Evolutionary conservation across 2,113 vertebrate species (phyloP), one percentile per base, ranked within the genome.

Genomic region (Ardeotis arabs): DNA sequence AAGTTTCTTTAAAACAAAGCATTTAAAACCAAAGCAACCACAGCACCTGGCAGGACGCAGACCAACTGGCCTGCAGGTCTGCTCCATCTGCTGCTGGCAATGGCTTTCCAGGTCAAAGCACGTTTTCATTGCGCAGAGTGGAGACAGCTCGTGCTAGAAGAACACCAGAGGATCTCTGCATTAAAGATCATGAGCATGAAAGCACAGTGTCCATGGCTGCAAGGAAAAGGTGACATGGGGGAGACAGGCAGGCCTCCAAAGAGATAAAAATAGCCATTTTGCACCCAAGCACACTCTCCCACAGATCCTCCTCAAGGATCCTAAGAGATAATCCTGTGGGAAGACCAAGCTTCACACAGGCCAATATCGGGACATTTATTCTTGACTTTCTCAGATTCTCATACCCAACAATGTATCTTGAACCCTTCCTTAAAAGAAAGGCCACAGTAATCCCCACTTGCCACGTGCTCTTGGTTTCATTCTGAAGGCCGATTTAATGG

Each of bases 41-140:
- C 72, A 78, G 93, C 85, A 95, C 89, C 96, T 89, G 90, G 90
- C 80, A 81, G 62, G 49, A 53, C 44, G 45, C 0, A 7, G 72
- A 95, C 60, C 90, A 93, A 86, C 84, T 92, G 89, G 84, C 82
- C 81, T 39, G 75, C 82, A 87, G 93, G 89, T 93, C 73, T 44
- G 14, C 69, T 89, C 94, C 95, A 95, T 95, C 92, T 96, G 90
- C 84, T 74, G 58, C 89, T 93, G 90, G 95, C 83, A 90, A 44
- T 0, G 0, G 16, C 70, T 91, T 92, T 66, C 63, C 89, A 87
- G 94, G 92, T 89, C 95, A 89, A 72, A 82, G 37, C 78, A 68
- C 1, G 8, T 29, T 68, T 81, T 67, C 56, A 14, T 3, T 24
- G 79, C 44, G 31, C 67, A 16, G 27, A 92, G 47, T 18, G 12